These are phyloP conservation scores for Hylaeus anthracinus DNA, from an alignment of 1,140 invertebrate genomes.

Conservation along the genomic window DNA sequence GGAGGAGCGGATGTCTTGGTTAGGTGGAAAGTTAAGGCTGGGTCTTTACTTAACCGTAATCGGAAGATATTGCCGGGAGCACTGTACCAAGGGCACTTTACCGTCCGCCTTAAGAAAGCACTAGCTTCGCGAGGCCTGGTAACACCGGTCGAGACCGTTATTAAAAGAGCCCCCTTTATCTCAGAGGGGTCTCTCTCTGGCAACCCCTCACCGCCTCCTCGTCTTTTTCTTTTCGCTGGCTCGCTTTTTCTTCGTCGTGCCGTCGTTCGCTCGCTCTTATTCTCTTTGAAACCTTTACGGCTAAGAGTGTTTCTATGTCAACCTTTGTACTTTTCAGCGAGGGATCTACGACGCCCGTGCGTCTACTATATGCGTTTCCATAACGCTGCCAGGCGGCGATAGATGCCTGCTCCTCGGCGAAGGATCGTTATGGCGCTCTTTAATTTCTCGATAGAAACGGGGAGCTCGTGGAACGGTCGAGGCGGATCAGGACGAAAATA, in stretches of 20 bases:
- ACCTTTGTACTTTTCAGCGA: conserved; percentile 75
- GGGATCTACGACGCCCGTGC: conserved; percentile 71
- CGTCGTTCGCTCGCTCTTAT: conserved; percentile 42
- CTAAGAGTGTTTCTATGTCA: conserved; percentile 75
- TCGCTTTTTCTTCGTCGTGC: not conserved
- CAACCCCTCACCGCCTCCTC: not conserved
- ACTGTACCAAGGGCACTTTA: conserved; percentile 79
- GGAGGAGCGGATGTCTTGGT: conserved; percentile 67
- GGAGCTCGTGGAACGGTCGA: not conserved
- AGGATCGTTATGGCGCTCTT: conserved; percentile 58
- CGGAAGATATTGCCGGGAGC: conserved; percentile 80
- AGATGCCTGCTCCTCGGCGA: conserved; percentile 45
- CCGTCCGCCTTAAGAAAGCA: conserved; percentile 78
- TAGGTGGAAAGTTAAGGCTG: conserved; percentile 72
- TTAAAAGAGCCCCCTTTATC: conserved; percentile 78
- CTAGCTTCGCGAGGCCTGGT: conserved; percentile 67
- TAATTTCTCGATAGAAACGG: conserved; percentile 60
- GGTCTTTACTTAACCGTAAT: conserved; percentile 80
- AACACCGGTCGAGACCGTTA: conserved; percentile 76
- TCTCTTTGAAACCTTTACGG: conserved; percentile 56
- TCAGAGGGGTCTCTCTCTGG: conserved; percentile 55
- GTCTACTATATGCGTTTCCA: conserved; percentile 67
- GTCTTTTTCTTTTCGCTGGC: conserved; percentile 13
- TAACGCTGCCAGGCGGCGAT: conserved; percentile 46
- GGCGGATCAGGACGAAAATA: conserved; percentile 34